Evolutionary conservation across 2,888 invertebrate species (phyloP).

Genomic region (Dryomyza anilis): DNA sequence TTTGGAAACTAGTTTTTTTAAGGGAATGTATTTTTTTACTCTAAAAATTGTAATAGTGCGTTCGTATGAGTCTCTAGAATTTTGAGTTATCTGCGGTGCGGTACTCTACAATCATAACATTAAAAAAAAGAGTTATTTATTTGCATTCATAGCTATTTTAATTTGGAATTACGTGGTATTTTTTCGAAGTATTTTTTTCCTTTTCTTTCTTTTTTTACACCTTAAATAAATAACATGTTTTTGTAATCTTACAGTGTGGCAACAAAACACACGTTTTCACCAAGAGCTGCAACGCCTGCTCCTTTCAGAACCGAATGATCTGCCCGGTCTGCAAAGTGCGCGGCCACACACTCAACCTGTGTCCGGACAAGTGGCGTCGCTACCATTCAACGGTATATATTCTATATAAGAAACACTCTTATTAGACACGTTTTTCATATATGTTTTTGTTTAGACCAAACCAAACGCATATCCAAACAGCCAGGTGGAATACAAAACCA

Average conservation of each 20-base stretch:
- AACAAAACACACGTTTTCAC: slow-evolving; percentile 66
- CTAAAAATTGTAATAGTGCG: too few species aligned
- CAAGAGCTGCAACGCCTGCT: slow-evolving; percentile 68
- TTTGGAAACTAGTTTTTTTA: too few species aligned
- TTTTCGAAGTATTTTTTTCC: too few species aligned
- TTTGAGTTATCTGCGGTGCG: too few species aligned
- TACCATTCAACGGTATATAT: slow-evolving; percentile 72
- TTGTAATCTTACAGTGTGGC: slow-evolving; percentile 68
- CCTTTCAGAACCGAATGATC: slow-evolving; percentile 51
- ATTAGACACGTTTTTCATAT: slow-evolving; percentile 1
- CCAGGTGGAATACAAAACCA: slow-evolving; percentile 46
- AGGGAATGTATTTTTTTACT: too few species aligned
- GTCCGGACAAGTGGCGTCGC: slow-evolving; percentile 77
- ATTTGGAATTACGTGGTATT: too few species aligned
- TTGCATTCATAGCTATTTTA: too few species aligned
- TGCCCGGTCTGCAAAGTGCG: slow-evolving; percentile 69
- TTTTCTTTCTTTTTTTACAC: not conserved
- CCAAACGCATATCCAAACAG: slow-evolving; percentile 56
- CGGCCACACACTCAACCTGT: slow-evolving; percentile 68
- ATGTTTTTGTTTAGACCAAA: slow-evolving; percentile 60
- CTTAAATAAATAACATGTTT: not conserved
- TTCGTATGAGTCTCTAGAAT: too few species aligned
- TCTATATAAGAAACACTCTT: too few species aligned
- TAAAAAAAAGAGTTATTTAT: too few species aligned
- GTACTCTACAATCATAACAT: too few species aligned